These are phyloP conservation scores for Chamaedrilus cognettii DNA, from an alignment of 2,888 invertebrate species.

Conservation along the genomic window DNA sequence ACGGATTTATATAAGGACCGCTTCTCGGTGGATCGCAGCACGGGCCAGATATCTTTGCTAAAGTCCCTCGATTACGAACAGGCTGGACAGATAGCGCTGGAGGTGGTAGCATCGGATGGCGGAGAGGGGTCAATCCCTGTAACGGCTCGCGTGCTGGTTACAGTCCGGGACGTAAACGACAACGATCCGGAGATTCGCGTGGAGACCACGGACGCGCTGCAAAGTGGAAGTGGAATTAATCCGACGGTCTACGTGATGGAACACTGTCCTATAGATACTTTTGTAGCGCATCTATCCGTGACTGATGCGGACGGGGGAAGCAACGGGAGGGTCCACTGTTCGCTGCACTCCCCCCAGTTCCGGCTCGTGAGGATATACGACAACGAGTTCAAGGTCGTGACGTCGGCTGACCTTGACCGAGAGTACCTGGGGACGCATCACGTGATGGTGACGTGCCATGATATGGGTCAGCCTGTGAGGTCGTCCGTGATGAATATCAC, in stretches of 20 bases:
- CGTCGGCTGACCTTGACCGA: conserved; percentile 27
- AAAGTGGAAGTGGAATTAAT: conserved; percentile 26
- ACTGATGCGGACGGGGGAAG: conserved; percentile 30
- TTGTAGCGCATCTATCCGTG: conserved; percentile 30
- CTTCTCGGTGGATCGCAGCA: conserved; percentile 16
- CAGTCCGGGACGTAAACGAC: conserved; percentile 25
- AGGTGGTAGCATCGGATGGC: conserved; percentile 26
- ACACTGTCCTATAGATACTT: conserved; percentile 20
- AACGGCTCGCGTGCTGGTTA: conserved; percentile 20
- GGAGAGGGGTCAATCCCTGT: conserved; percentile 25
- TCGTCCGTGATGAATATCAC: conserved; percentile 71
- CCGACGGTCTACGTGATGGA: conserved; percentile 24
- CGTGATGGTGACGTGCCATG: conserved; percentile 26
- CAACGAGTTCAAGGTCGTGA: conserved; percentile 28
- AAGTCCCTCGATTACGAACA: conserved; percentile 21
- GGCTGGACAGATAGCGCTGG: conserved; percentile 12
- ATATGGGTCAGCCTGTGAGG: conserved; percentile 22
- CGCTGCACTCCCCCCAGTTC: conserved; percentile 28
- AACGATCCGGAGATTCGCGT: conserved; percentile 16
- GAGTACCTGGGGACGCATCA: conserved; percentile 19
- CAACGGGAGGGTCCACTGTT: conserved; percentile 33
- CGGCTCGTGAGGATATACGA: conserved; percentile 12
- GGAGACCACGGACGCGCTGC: neutral
- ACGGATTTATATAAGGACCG: conserved; percentile 6
- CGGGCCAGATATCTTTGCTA: conserved; percentile 17